Conservation (phyloP, 2,797 vertebrate species). For the Syngnathus acus region DNA sequence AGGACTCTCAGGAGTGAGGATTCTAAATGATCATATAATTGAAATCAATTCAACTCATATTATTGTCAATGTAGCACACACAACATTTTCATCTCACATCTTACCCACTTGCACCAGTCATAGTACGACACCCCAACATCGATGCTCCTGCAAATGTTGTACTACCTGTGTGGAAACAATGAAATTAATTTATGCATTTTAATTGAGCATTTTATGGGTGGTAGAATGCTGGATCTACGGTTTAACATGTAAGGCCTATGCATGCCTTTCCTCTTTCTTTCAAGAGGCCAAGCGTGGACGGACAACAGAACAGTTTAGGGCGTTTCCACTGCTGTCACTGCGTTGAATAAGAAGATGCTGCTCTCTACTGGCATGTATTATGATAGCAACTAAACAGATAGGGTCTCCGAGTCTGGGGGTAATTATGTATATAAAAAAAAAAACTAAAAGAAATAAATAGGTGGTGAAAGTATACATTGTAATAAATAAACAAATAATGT, state of each 20-base stretch:
- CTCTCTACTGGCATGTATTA: slow-evolving; percentile 8
- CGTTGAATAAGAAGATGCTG: background rate
- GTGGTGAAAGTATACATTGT: too few species aligned
- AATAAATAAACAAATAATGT: too few species aligned
- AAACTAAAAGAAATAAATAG: too few species aligned
- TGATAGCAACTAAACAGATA: slow-evolving; percentile 9
- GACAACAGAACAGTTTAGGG: background rate
- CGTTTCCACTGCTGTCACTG: background rate
- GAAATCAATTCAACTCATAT: slow-evolving; percentile 19
- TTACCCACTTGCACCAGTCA: too few species aligned
- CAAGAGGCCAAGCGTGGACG: background rate
- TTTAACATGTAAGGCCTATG: background rate
- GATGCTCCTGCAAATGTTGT: background rate
- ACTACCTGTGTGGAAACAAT: background rate
- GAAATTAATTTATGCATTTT: background rate
- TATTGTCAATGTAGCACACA: background rate
- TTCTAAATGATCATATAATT: slow-evolving; percentile 23
- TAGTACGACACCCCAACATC: background rate
- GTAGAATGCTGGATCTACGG: background rate
- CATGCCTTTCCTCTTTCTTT: background rate
- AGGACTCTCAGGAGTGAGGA: slow-evolving; percentile 43
- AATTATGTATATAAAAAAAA: too few species aligned
- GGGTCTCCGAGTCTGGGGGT: too few species aligned
- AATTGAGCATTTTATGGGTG: background rate
- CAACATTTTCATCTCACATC: background rate